These are phyloP conservation scores for Agrochola lota DNA, from an alignment of 2,888 invertebrate species.

Conservation along the genomic window DNA sequence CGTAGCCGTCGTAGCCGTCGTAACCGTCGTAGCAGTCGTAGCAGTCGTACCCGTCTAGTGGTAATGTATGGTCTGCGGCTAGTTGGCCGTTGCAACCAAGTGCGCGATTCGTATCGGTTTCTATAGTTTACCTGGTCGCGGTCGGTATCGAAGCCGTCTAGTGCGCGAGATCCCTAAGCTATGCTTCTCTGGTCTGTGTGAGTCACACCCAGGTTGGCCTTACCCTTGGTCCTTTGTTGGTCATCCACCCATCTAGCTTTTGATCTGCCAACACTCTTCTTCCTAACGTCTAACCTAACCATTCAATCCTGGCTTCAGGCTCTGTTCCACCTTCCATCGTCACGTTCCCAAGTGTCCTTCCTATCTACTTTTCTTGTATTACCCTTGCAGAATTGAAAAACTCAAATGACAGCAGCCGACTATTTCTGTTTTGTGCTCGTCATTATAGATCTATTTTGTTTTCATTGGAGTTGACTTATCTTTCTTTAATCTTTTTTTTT, in stretches of 20 bases:
- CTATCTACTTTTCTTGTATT: neutral
- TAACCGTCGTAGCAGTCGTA: too few species aligned
- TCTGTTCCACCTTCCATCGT: neutral
- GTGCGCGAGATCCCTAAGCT: too few species aligned
- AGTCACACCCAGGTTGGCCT: neutral
- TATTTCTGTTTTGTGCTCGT: neutral
- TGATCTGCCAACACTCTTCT: neutral
- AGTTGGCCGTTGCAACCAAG: too few species aligned
- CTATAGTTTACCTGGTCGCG: too few species aligned
- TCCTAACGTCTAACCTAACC: too few species aligned
- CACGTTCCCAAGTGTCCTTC: neutral
- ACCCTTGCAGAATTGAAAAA: too few species aligned
- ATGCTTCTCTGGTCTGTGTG: neutral
- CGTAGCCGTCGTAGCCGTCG: too few species aligned
- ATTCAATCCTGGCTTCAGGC: neutral
- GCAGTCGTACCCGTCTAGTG: too few species aligned
- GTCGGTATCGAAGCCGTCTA: too few species aligned
- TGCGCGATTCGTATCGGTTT: too few species aligned
- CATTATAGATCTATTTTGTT: neutral
- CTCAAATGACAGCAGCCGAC: neutral
- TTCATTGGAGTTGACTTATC: neutral
- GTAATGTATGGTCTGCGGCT: too few species aligned
- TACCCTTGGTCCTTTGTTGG: neutral
- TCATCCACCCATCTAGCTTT: neutral
- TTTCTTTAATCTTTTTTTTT: neutral